Evolutionary conservation across 2,113 vertebrate species (phyloP).

Genomic region (Xyrauchen texanus): DNA sequence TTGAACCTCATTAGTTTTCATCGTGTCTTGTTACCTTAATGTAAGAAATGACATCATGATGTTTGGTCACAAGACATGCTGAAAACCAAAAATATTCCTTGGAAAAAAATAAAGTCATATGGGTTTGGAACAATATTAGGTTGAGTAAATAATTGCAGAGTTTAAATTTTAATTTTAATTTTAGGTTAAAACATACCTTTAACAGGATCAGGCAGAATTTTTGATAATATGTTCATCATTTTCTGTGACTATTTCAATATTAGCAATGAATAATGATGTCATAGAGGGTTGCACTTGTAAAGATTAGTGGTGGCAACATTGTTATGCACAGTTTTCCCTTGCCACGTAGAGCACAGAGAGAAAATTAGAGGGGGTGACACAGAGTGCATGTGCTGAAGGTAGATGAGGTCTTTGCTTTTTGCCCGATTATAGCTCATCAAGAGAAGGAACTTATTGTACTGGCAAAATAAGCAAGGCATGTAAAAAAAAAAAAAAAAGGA

Average conservation of each 20-base stretch:
- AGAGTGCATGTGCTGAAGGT: background rate
- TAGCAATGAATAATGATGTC: background rate
- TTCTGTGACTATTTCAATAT: background rate
- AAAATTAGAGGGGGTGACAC: conserved; percentile 7
- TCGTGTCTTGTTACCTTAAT: too few relatives aligned
- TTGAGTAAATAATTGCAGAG: too few relatives aligned
- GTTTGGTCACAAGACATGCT: too few relatives aligned
- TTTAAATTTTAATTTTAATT: too few relatives aligned
- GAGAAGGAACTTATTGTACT: conserved; percentile 39
- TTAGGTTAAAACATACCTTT: too few relatives aligned
- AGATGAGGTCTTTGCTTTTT: conserved; percentile 34
- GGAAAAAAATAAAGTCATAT: too few relatives aligned
- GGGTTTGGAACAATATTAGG: too few relatives aligned
- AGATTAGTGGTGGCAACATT: background rate
- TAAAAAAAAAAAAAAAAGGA: conserved; percentile 32
- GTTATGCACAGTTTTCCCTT: background rate
- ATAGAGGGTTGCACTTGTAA: conserved; percentile 5
- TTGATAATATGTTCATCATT: background rate
- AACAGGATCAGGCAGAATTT: background rate
- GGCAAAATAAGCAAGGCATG: conserved; percentile 37
- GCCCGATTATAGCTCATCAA: conserved; percentile 57
- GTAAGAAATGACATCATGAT: too few relatives aligned
- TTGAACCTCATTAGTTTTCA: too few relatives aligned
- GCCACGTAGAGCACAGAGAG: background rate
- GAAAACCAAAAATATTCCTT: too few relatives aligned